Percentiles rank a stretch among this genome's conserved stretches.
phyloP scores from a whole-genome alignment of 2,797 vertebrate genomes.

The Leucoraja ocellata region DNA sequence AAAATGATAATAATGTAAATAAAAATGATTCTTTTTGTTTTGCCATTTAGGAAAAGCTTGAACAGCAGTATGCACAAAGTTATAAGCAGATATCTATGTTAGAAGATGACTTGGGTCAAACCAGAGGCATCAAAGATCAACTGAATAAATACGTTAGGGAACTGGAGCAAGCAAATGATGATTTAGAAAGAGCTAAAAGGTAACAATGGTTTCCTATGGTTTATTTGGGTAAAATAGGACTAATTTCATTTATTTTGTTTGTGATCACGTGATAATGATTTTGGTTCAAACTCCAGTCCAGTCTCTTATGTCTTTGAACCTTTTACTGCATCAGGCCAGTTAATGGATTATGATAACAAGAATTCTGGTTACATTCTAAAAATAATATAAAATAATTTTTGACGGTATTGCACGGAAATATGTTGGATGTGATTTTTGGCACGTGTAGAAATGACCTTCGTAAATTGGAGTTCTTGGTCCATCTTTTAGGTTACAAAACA shows the following conservation, averaged over 20 bases:
- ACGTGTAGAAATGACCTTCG: too few relatives aligned
- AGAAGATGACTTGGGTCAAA: constrained; percentile 90
- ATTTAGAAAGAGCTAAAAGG: constrained; percentile 94
- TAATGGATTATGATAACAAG: background rate
- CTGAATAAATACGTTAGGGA: constrained; percentile 92
- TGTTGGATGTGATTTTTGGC: background rate
- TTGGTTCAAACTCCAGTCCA: background rate
- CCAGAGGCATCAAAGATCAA: constrained; percentile 89
- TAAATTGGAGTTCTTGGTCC: background rate
- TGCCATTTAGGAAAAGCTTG: constrained; percentile 79
- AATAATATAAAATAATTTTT: background rate
- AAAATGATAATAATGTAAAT: background rate
- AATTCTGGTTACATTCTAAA: background rate
- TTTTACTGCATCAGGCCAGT: too few relatives aligned
- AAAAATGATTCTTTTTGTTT: too few relatives aligned
- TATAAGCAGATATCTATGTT: constrained; percentile 90
- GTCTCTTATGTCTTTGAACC: background rate
- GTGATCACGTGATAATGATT: background rate
- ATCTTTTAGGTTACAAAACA: background rate
- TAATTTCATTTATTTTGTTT: background rate
- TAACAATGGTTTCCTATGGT: constrained; percentile 47
- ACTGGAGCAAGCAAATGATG: constrained; percentile 93
- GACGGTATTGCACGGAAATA: background rate
- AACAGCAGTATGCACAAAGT: constrained; percentile 90
- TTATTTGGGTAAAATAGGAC: background rate